These are phyloP conservation scores for Melieria crassipennis DNA, from an alignment of 2,888 invertebrate species.

Conservation along the genomic window DNA sequence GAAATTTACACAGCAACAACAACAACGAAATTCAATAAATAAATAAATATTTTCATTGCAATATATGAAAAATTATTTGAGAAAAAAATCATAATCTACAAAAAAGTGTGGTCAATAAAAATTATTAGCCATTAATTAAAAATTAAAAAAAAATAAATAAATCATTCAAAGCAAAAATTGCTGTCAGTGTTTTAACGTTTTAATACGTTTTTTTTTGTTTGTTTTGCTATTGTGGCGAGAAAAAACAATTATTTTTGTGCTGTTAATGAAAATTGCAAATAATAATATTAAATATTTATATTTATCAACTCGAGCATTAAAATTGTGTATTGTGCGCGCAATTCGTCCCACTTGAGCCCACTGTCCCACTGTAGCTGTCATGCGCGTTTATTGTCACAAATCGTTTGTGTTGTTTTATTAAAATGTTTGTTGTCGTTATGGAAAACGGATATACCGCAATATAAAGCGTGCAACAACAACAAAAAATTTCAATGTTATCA, in stretches of 20 bases:
- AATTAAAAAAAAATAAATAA: background rate
- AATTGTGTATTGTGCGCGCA: too few relatives aligned
- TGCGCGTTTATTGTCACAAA: background rate
- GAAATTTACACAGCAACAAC: slow-evolving; percentile 9
- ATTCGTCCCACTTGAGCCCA: background rate
- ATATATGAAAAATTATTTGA: background rate
- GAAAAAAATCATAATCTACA: background rate
- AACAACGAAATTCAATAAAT: background rate
- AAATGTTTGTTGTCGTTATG: background rate
- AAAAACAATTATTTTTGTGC: background rate
- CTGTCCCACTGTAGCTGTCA: background rate
- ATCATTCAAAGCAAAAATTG: background rate
- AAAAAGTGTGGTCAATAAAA: background rate
- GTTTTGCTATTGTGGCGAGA: background rate
- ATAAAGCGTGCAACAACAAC: slow-evolving; percentile 22
- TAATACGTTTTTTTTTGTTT: background rate
- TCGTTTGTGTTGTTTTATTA: background rate
- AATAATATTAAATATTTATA: background rate
- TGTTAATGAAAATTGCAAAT: background rate
- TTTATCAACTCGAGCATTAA: background rate
- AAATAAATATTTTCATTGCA: background rate
- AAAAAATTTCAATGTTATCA: slow-evolving; percentile 15
- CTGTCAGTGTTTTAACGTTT: background rate
- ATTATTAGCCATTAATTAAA: background rate
- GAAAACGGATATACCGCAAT: slow-evolving; percentile 35